phyloP scores from a whole-genome alignment of 2,888 invertebrate species.

The Cephus runcator region DNA sequence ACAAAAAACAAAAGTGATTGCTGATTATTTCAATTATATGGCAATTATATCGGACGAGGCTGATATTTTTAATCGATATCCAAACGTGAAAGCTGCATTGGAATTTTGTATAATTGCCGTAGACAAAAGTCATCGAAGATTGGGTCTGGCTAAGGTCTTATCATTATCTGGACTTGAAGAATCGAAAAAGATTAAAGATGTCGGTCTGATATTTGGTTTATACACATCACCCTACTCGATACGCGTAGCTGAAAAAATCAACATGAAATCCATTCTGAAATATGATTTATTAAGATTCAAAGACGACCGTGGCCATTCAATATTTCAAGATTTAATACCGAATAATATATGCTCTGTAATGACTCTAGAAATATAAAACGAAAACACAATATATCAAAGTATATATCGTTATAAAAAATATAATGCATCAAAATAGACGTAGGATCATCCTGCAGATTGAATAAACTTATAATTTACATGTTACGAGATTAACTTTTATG shows the following conservation, averaged over 20 bases:
- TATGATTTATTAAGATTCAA: constrained; percentile 28
- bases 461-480: background rate
- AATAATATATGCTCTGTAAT: constrained; percentile 34
- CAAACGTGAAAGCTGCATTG: constrained; percentile 22
- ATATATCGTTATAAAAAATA: too few species aligned
- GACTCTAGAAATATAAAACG: constrained; percentile 18
- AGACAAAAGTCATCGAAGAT: constrained; percentile 32
- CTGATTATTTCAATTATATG: constrained; percentile 36
- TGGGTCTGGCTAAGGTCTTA: constrained; percentile 32
- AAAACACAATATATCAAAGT: too few species aligned
- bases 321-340: constrained; percentile 24
- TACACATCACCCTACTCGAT: constrained; percentile 37
- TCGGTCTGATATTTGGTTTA: constrained; percentile 34
- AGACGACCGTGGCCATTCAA: constrained; percentile 8
- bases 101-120: constrained; percentile 44
- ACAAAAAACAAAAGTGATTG: constrained; percentile 23
- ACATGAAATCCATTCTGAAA: constrained; percentile 26
- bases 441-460: background rate
- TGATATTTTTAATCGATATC: constrained; percentile 27
- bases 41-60: constrained; percentile 30
- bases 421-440: background rate
- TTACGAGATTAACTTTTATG: background rate
- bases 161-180: constrained; percentile 26
- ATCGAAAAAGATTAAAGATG: constrained; percentile 17
- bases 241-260: constrained; percentile 30